These are phyloP conservation scores for Megamerina dolium DNA, from an alignment of 2,888 invertebrate genomes.

Conservation along the genomic window DNA sequence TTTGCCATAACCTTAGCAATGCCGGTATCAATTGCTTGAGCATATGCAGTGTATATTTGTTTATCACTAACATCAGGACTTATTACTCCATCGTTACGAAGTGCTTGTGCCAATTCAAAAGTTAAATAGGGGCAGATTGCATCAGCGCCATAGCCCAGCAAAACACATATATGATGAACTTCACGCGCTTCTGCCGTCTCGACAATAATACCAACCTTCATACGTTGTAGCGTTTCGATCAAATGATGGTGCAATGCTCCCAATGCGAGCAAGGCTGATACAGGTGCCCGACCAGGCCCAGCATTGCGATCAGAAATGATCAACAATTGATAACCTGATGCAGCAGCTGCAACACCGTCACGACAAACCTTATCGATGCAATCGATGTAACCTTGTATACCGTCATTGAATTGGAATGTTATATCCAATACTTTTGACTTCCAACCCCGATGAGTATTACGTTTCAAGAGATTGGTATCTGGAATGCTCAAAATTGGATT, in stretches of 20 bases:
- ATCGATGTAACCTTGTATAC: slow-evolving; percentile 66
- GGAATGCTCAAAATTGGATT: slow-evolving; percentile 91
- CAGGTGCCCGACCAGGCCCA: slow-evolving; percentile 61
- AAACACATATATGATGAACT: slow-evolving; percentile 92
- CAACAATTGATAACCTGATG: slow-evolving; percentile 72
- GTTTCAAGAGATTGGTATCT: slow-evolving; percentile 82
- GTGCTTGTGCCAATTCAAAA: slow-evolving; percentile 82
- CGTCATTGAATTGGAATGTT: slow-evolving; percentile 74
- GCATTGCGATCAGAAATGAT: slow-evolving; percentile 76
- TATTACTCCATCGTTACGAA: slow-evolving; percentile 81
- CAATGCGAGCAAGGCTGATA: slow-evolving; percentile 76
- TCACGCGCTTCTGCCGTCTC: slow-evolving; percentile 96
- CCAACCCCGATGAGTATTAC: slow-evolving; percentile 82
- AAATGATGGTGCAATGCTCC: slow-evolving; percentile 94
- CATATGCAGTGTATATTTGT: slow-evolving; percentile 78
- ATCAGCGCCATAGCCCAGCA: slow-evolving; percentile 94
- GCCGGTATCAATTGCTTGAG: slow-evolving; percentile 85
- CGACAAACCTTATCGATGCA: slow-evolving; percentile 75
- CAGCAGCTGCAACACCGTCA: slow-evolving; percentile 76
- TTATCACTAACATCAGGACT: slow-evolving; percentile 71
- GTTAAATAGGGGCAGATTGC: slow-evolving; percentile 96
- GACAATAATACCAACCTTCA: slow-evolving; percentile 91
- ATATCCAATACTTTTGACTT: slow-evolving; percentile 80
- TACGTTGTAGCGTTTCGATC: slow-evolving; percentile 88
- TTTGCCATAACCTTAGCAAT: slow-evolving; percentile 96